These are phyloP conservation scores for Odocoileus virginianus DNA, from an alignment of 2,113 vertebrate genomes.

Conservation along the genomic window DNA sequence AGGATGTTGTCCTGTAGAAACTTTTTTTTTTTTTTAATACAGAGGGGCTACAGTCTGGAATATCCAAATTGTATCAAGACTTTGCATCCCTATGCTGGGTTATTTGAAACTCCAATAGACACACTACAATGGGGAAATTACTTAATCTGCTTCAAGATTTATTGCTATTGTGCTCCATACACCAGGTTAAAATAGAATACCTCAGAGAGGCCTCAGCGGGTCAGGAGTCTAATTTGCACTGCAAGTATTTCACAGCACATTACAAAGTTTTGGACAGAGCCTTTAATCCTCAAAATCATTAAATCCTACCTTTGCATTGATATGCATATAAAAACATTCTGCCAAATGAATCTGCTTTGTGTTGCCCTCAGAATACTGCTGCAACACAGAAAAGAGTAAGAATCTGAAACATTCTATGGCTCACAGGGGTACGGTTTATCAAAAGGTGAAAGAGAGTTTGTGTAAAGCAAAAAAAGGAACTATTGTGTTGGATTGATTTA, in stretches of 20 bases:
- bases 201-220: slow-evolving; percentile 56
- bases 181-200: slow-evolving; percentile 67
- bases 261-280: slow-evolving; percentile 77
- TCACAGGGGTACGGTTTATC: slow-evolving; percentile 72
- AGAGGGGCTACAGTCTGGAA: slow-evolving; percentile 69
- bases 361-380: slow-evolving; percentile 70
- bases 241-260: slow-evolving; percentile 66
- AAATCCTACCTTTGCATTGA: slow-evolving; percentile 75
- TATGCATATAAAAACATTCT: slow-evolving; percentile 71
- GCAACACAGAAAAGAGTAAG: slow-evolving; percentile 64
- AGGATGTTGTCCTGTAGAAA: slow-evolving; percentile 71
- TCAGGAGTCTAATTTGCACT: slow-evolving; percentile 30
- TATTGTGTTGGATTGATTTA: slow-evolving; percentile 79
- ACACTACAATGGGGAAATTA: slow-evolving; percentile 70
- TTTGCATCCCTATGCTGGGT: slow-evolving; percentile 45
- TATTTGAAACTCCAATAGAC: slow-evolving; percentile 75
- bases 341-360: slow-evolving; percentile 67
- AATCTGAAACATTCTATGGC: slow-evolving; percentile 58
- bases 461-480: slow-evolving; percentile 72
- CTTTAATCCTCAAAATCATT: slow-evolving; percentile 80
- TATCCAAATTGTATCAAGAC: slow-evolving; percentile 72
- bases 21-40: slow-evolving; percentile 70
- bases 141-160: slow-evolving; percentile 77
- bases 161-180: slow-evolving; percentile 64
- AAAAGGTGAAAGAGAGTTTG: slow-evolving; percentile 77